Evolutionary conservation across 2,888 invertebrate species (phyloP), one percentile per base, ranked within the genome.

Genomic region (Byasa hedistus): DNA sequence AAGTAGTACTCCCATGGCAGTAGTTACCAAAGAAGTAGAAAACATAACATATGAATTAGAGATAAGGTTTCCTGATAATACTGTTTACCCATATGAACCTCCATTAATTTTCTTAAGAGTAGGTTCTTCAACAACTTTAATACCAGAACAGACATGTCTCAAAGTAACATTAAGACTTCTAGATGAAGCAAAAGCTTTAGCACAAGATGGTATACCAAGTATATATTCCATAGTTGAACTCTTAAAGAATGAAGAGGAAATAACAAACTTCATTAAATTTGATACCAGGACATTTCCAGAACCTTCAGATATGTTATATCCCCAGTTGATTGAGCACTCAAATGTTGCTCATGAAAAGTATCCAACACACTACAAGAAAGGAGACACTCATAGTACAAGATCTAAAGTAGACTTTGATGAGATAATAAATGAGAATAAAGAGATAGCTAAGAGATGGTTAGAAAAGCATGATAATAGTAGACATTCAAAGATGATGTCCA

Each of bases 51-150:
- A 86, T 92, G 94, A 91, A 78, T 86, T 96, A 75, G 96, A 96
- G 91, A 92, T 97, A 73, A 91, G 96, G 72, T 96, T 96, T 86
- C 94, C 95, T 0, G 91, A 93, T 71, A 93, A 93, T 76, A 94
- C 94, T 63, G 92, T 92, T 60, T 97, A 96, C 83, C 96, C 96
- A 0, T 94, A 93, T 76, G 95, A 96, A 83, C 92, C 95, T 0
- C 96, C 96, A 0, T 86, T 94, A 68, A 89, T 96, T 69, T 96
- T 95, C 76, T 85, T 96, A 54, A 95, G 94, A 85, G 92, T 94
- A 0, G 92, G 92, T 70, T 92, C 92, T 57, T 93, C 93, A 57
- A 86, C 88, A 39, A 84, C 79, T 68, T 89, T 94, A 64, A 91
- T 95, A 71, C 95, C 96, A 2, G 92, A 93, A 57, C 83, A 94